Evolutionary conservation across 2,888 invertebrate genomes (phyloP).

Genomic region (Quadroppia sp.): DNA sequence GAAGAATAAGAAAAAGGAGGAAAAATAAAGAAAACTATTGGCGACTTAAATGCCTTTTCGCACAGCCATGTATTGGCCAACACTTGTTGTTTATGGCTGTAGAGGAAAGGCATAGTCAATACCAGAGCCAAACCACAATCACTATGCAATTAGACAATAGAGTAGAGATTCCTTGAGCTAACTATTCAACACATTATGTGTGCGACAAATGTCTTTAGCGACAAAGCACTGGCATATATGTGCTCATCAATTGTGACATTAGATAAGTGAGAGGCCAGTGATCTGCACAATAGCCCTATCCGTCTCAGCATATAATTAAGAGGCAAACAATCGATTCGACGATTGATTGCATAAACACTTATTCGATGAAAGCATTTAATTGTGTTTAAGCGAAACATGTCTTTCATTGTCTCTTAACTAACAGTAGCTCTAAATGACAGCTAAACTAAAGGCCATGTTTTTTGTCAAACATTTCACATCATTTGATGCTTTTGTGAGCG

Average conservation of each 20-base stretch:
- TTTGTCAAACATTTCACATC: no score
- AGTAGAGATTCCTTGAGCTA: neutral
- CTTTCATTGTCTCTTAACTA: no score
- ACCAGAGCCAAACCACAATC: neutral
- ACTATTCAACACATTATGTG: neutral
- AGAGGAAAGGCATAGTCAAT: neutral
- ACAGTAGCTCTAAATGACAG: constrained; percentile 1
- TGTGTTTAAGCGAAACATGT: no score
- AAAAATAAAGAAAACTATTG: constrained; percentile 1
- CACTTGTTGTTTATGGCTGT: neutral
- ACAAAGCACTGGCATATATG: neutral
- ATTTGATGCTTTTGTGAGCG: no score
- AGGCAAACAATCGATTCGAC: neutral
- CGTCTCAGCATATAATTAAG: neutral
- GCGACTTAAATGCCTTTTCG: constrained; percentile 2
- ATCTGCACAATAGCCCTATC: neutral
- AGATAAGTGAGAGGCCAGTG: neutral
- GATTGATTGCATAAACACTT: no score
- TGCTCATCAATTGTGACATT: constrained; percentile 15
- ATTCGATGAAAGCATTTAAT: no score
- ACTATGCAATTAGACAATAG: constrained; percentile 1
- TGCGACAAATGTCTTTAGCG: neutral
- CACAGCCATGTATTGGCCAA: constrained; percentile 8
- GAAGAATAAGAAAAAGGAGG: no score
- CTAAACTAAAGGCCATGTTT: neutral